A percentile compares a stretch with the other conserved stretches of the same genome.
These are phyloP conservation scores for Leptopilina drosophilae DNA, from an alignment of 2,888 invertebrate species.

Conservation along the genomic window DNA sequence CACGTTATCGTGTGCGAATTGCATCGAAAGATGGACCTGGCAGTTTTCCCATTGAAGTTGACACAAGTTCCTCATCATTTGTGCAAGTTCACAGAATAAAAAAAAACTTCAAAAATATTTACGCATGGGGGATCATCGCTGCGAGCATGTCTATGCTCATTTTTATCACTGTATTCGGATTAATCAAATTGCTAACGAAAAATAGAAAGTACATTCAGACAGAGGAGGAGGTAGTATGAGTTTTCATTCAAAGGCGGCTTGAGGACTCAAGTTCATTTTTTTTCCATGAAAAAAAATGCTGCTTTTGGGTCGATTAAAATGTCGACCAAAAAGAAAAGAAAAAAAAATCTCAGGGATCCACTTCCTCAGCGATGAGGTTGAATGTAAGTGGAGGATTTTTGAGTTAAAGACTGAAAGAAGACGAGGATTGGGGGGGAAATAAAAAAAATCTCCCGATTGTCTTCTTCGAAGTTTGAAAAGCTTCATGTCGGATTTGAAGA, in stretches of 20 bases:
- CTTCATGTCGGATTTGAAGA: not conserved
- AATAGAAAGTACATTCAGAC: constrained; percentile 50
- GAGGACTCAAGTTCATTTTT: constrained; percentile 8
- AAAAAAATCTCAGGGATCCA: constrained; percentile 14
- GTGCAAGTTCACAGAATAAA: constrained; percentile 65
- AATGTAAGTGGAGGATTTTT: not conserved
- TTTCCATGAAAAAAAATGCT: not conserved
- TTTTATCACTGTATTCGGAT: constrained; percentile 54
- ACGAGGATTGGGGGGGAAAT: not conserved
- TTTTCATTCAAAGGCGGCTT: constrained; percentile 13
- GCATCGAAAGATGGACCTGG: constrained; percentile 74
- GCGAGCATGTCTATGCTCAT: constrained; percentile 58
- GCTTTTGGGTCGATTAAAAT: not conserved
- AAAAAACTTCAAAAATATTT: constrained; percentile 60
- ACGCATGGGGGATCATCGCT: constrained; percentile 63
- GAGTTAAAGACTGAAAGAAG: constrained; percentile 2
- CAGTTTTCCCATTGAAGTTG: constrained; percentile 73
- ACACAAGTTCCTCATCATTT: constrained; percentile 65
- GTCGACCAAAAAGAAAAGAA: not conserved
- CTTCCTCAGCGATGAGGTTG: constrained; percentile 1
- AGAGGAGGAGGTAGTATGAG: constrained; percentile 60
- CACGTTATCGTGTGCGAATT: constrained; percentile 72
- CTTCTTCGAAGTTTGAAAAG: not conserved
- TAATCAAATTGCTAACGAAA: constrained; percentile 58
- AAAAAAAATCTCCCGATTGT: not conserved